These are phyloP conservation scores for Leptinotarsa undecemlineata DNA, from an alignment of 1,140 invertebrate species.

Conservation along the genomic window DNA sequence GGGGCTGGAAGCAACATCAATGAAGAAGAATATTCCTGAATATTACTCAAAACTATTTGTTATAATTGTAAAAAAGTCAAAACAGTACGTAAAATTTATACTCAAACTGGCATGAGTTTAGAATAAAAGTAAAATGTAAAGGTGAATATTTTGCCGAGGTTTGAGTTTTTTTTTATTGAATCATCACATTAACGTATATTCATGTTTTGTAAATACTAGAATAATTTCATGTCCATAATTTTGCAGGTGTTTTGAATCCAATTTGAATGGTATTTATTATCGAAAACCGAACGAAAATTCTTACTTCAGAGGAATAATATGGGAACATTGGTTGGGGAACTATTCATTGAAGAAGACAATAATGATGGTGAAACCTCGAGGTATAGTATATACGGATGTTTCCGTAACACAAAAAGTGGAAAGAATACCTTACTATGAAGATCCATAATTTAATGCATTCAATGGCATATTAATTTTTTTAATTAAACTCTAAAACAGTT, in stretches of 20 bases:
- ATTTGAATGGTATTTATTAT: constrained; percentile 64
- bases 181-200: too few relatives aligned
- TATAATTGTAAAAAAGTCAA: too few relatives aligned
- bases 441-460: not conserved
- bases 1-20: too few relatives aligned
- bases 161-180: too few relatives aligned
- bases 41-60: too few relatives aligned
- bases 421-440: constrained; percentile 12
- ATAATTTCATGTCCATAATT: not conserved
- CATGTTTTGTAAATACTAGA: too few relatives aligned
- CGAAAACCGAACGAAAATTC: constrained; percentile 57
- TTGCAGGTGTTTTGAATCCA: constrained; percentile 63
- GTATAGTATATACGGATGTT: not conserved
- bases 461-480: too few relatives aligned
- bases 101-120: not conserved
- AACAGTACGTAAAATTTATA: too few relatives aligned
- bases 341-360: constrained; percentile 48
- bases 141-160: too few relatives aligned
- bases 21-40: too few relatives aligned
- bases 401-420: not conserved
- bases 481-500: too few relatives aligned
- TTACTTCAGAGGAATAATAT: constrained; percentile 63
- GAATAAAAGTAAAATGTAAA: too few relatives aligned
- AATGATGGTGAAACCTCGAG: constrained; percentile 49
- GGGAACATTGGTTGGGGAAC: constrained; percentile 63